phyloP scores from a whole-genome alignment of 1,140 invertebrate genomes.

The Ceratosolen solmsi region DNA sequence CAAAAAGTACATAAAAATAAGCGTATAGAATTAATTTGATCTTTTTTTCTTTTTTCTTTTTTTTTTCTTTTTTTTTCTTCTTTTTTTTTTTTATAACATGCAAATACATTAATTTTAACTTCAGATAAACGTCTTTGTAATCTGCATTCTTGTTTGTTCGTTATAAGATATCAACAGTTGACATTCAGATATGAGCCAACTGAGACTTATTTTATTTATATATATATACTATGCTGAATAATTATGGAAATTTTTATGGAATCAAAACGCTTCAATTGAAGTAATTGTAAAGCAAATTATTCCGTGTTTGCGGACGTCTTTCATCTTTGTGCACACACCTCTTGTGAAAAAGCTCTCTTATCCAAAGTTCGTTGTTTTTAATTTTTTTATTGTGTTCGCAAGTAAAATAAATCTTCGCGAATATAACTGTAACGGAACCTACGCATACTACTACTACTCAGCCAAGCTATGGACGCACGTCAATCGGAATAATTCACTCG shows the following conservation, averaged over 20 bases:
- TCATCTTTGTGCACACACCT: neutral
- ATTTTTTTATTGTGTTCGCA: no score
- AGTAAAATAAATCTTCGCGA: no score
- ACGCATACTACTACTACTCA: no score
- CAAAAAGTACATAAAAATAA: slow-evolving; percentile 1
- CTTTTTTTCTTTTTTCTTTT: no score
- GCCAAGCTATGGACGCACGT: neutral
- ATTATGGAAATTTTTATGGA: slow-evolving; percentile 11
- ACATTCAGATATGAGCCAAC: neutral
- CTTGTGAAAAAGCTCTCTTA: neutral
- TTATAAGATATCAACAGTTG: slow-evolving; percentile 7
- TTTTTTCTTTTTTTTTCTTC: no score
- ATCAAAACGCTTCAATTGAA: neutral
- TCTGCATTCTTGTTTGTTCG: neutral
- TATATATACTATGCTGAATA: neutral
- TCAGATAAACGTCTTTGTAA: neutral
- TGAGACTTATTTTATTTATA: slow-evolving; percentile 8
- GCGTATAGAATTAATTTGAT: neutral
- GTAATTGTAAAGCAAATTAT: neutral
- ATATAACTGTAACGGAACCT: no score
- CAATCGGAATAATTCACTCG: neutral
- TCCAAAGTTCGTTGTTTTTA: neutral
- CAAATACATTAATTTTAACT: slow-evolving; percentile 1
- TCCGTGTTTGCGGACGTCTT: neutral
- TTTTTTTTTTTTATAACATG: no score